Conservation (phyloP, 1,140 invertebrate genomes). For the Sycobia sp. region DNA sequence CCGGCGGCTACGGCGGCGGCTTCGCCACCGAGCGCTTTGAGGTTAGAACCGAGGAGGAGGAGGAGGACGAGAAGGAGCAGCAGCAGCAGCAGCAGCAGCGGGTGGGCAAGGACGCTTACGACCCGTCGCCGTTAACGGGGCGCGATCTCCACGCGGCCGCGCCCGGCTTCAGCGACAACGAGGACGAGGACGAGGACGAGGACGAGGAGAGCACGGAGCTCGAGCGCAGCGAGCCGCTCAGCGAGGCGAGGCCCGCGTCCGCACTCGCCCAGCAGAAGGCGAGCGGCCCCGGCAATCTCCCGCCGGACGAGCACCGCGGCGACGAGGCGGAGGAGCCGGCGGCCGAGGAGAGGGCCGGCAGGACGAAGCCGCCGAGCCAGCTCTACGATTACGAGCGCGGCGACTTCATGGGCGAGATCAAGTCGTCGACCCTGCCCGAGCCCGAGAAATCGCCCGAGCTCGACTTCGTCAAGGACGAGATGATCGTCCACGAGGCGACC, state of each 20-base stretch:
- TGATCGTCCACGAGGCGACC: constrained; percentile 24
- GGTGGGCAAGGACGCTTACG: neutral
- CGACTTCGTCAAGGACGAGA: constrained; percentile 36
- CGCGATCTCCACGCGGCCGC: neutral
- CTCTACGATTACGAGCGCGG: constrained; percentile 18
- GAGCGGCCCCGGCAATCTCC: neutral
- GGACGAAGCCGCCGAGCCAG: neutral
- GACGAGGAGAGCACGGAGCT: constrained; percentile 12
- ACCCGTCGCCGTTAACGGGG: too few species aligned
- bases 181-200: constrained; percentile 16
- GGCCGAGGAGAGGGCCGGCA: constrained; percentile 1
- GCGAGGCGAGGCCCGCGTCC: constrained; percentile 1
- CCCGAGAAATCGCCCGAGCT: constrained; percentile 40
- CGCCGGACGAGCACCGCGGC: constrained; percentile 4
- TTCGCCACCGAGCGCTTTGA: constrained; percentile 15
- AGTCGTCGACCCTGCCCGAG: constrained; percentile 40
- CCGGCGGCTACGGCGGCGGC: neutral
- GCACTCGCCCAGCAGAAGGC: too few species aligned
- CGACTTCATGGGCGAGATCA: constrained; percentile 35
- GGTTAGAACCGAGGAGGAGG: neutral
- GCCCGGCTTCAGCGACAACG: neutral
- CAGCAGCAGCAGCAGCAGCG: too few species aligned
- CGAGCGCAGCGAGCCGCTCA: constrained; percentile 22
- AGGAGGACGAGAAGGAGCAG: too few species aligned
- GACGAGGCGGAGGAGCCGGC: constrained; percentile 12